Evolutionary conservation across 2,888 invertebrate species (phyloP).

Genomic region (Galeruca laticollis): DNA sequence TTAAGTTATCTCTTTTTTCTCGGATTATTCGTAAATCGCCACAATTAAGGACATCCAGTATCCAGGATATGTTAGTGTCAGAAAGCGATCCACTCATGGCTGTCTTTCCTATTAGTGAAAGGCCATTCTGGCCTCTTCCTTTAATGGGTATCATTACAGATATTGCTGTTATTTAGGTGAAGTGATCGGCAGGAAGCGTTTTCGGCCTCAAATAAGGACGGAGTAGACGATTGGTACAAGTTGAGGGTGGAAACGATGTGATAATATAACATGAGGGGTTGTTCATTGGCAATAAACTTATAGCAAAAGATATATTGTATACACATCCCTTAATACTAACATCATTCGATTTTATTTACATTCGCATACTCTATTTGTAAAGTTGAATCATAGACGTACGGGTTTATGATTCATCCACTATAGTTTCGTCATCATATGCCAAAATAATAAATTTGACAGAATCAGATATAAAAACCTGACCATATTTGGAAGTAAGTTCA

Average conservation of each 20-base stretch:
- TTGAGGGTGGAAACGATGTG: slow-evolving; percentile 15
- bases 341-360: no score
- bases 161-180: slow-evolving; percentile 42
- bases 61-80: slow-evolving; percentile 34
- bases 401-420: no score
- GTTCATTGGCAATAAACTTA: slow-evolving; percentile 9
- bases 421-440: no score
- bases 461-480: no score
- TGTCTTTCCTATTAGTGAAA: slow-evolving; percentile 38
- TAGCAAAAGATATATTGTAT: background rate
- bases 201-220: slow-evolving; percentile 26
- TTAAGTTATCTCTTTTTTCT: slow-evolving; percentile 13
- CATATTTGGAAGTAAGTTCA: no score
- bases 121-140: slow-evolving; percentile 36
- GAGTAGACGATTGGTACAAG: slow-evolving; percentile 11
- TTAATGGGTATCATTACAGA: slow-evolving; percentile 41
- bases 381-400: background rate
- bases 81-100: slow-evolving; percentile 36
- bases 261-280: slow-evolving; percentile 7
- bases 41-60: slow-evolving; percentile 33
- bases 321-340: background rate
- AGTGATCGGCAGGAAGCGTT: slow-evolving; percentile 32
- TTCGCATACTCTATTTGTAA: no score
- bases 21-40: slow-evolving; percentile 33
- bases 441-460: no score